Evolutionary conservation across 2,797 vertebrate genomes (phyloP).

Genomic region (Sebastes kiyomatsui): DNA sequence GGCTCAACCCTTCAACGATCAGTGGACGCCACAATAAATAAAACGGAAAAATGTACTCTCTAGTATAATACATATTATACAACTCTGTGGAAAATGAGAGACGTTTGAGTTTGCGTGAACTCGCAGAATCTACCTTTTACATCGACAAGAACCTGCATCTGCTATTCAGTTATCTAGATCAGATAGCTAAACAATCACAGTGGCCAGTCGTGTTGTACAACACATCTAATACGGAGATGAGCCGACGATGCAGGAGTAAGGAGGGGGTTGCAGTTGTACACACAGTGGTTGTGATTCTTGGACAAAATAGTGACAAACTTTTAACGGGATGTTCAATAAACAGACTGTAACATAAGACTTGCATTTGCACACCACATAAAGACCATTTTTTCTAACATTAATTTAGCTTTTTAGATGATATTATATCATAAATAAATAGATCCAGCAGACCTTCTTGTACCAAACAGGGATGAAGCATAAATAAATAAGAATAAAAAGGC

Average conservation of each 20-base stretch:
- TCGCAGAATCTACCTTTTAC: conserved; percentile 36
- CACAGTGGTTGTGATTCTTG: conserved; percentile 32
- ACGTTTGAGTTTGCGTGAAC: conserved; percentile 23
- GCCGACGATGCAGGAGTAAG: neutral
- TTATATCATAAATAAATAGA: conserved; percentile 70
- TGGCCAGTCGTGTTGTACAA: conserved; percentile 71
- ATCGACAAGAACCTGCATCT: conserved; percentile 37
- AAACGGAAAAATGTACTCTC: conserved; percentile 69
- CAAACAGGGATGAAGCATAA: conserved; percentile 51
- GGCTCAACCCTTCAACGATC: conserved; percentile 57
- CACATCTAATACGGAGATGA: conserved; percentile 38
- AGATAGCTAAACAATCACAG: conserved; percentile 68
- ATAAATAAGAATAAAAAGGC: conserved; percentile 61
- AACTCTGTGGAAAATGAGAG: conserved; percentile 54
- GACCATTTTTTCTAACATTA: conserved; percentile 43
- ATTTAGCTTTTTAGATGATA: conserved; percentile 47
- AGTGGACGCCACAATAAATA: conserved; percentile 85
- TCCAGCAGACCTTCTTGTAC: conserved; percentile 44
- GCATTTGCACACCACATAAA: conserved; percentile 35
- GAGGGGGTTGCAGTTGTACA: conserved; percentile 10
- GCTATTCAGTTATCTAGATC: conserved; percentile 39
- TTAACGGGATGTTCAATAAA: conserved; percentile 9
- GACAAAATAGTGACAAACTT: conserved; percentile 38
- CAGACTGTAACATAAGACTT: conserved; percentile 13
- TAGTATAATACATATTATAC: conserved; percentile 78